Conservation (phyloP, 2,888 invertebrate genomes). For the Didymodactylos carnosus region DNA sequence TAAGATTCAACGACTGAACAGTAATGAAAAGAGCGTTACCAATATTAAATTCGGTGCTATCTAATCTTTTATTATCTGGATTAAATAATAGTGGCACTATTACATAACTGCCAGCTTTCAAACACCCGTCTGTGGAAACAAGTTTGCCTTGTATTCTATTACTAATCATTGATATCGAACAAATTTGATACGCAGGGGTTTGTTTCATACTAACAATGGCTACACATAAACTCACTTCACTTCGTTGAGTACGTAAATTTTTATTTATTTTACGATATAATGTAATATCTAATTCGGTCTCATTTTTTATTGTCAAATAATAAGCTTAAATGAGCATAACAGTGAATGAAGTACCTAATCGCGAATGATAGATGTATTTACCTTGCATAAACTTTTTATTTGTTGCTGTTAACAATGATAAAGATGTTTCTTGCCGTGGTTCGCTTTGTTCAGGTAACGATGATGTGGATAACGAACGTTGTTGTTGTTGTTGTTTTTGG, state of each 20-base stretch:
- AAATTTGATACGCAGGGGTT: not conserved
- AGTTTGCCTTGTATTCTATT: not conserved
- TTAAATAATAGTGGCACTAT: not conserved
- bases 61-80: not conserved
- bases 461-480: too few species aligned
- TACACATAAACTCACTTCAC: not conserved
- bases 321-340: not conserved
- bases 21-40: too few species aligned
- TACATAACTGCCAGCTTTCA: not conserved
- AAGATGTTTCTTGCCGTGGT: too few species aligned
- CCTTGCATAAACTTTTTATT: too few species aligned
- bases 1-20: too few species aligned
- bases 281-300: not conserved
- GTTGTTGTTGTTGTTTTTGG: too few species aligned
- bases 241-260: not conserved
- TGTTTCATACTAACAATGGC: not conserved
- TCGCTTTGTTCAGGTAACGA: too few species aligned
- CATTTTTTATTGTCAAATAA: not conserved
- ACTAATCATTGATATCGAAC: not conserved
- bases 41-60: not conserved
- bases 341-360: too few species aligned
- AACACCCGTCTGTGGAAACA: not conserved
- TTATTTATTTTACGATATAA: not conserved
- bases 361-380: too few species aligned
- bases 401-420: too few species aligned